Evolutionary conservation across 2,113 vertebrate genomes (phyloP), one percentile per base, ranked within the genome.

Genomic region (Acanthisitta chloris): DNA sequence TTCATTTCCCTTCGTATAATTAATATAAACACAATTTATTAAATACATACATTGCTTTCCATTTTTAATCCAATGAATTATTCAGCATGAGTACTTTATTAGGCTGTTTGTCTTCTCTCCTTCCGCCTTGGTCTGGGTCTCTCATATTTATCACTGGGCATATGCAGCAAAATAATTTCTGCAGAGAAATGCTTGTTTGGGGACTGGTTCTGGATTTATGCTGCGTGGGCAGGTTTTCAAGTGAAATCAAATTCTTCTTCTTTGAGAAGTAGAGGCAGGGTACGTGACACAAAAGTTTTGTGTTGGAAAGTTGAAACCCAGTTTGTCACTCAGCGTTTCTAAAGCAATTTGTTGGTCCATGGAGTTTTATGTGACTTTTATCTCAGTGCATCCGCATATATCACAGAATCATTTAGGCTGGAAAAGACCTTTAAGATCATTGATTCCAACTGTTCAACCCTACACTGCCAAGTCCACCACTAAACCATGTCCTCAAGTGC

Each of bases 121-220:
- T 25, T 29, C 31, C 40, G 15, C 5, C 16, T 11, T 14, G 18
- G 36, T 18, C 61, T 67, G 21, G 10, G 6, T 42, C 15, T 52
- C 42, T 23, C 2, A 1, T 62, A 6, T 79, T 72, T 67, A 24
- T 79, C 70, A 23, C 38, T 0, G 0, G 19, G 29, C 26, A 12
- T 49, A 42, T 16, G 36, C 2, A 3, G 52, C 1, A 2, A 20
- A 49, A 7, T 36, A 1, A 0, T 66, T 64, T 71, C 61, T 38
- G 69, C 7, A 10, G 40, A 46, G 59, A 49, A 78, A 65, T 28
- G 4, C 48, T 69, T 38, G 4, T 13, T 57, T 20, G 13, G 8
- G 34, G 15, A 21, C 38, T 38, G 8, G 6, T 16, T 40, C 31
- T 19, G 16, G 42, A 7, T 70, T 86, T 57, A 15, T 18, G 25